Evolutionary conservation across 2,113 vertebrate species (phyloP), one percentile per base, ranked within the genome.

Genomic region (Ranitomeya imitator): DNA sequence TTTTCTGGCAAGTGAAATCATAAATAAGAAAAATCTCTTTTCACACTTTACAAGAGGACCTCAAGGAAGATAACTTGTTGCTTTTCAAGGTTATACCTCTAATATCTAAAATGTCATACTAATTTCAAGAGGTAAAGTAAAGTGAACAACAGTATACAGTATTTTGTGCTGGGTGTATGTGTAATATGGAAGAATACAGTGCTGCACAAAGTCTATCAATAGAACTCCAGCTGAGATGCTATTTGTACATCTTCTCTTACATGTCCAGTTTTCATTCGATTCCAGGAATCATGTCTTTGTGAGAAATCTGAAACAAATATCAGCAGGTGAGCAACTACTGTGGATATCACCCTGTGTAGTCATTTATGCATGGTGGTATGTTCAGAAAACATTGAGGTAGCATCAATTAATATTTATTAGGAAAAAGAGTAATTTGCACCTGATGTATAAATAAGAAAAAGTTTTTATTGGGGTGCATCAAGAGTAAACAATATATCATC

Each of bases 1-100:
- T 87, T 71, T 81, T 63, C 65, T 71, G 77, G 31, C 63, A 71
- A 60, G 67, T 37, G 31, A 79, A 71, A 73, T 73, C 78, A 74
- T 74, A 74, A 60, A 87, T 57, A 87, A 71, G 77, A 80, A 87
- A 71, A 87, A 87, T 87, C 86, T 60, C 86, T 87, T 87, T 81
- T 81, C 26, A 67, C 73, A 63, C 74, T 45, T 76, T 79, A 78
- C 63, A 81, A 87, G 78, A 73, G 13, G 63, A 81, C 79, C 19
- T 74, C 61, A 7, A 87, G 74, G 67, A 60, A 74, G 86, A 71
- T 73, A 82, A 82, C 15, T 15, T 55, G 37, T 74, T 26, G 19
- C 23, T 73, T 87, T 87, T 74, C 54, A 87, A 87, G 86, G 86
- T 87, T 80, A 87, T 87, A 73, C 26, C 37, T 51, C 57, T 51